Evolutionary conservation across 2,888 invertebrate species (phyloP).

Genomic region (Pilophorus perplexus): DNA sequence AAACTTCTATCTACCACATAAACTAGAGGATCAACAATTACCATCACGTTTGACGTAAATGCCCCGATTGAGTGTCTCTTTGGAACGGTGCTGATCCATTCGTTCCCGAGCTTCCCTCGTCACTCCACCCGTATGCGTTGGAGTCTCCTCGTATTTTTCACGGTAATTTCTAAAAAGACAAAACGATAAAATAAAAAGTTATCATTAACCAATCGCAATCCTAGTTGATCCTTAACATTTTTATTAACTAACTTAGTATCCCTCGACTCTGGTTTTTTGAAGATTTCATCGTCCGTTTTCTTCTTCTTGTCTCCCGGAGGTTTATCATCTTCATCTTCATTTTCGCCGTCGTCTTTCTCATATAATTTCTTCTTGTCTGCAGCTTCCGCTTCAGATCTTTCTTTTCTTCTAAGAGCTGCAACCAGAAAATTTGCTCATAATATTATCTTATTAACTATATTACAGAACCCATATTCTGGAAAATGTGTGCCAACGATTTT

Average conservation of each 20-base stretch:
- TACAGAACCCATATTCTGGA: no score
- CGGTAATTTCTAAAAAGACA: conserved; percentile 65
- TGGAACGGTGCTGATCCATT: conserved; percentile 50
- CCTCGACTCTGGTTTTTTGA: conserved; percentile 37
- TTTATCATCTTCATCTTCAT: conserved; percentile 35
- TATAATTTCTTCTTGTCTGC: conserved; percentile 50
- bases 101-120: conserved; percentile 64
- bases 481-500: no score
- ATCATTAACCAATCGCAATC: no score
- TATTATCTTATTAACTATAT: no score
- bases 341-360: conserved; percentile 55
- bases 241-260: conserved; percentile 13
- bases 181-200: no score
- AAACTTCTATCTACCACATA: no score
- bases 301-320: conserved; percentile 52
- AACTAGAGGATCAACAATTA: no score
- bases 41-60: no score
- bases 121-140: conserved; percentile 90
- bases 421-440: not conserved
- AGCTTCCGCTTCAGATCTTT: conserved; percentile 49
- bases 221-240: no score
- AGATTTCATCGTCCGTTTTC: conserved; percentile 39
- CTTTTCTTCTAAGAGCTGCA: conserved; percentile 51
- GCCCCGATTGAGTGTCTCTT: conserved; percentile 65
- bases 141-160: conserved; percentile 79